Evolutionary conservation across 2,797 vertebrate genomes (phyloP).

Genomic region (Cheirogaleus major): DNA sequence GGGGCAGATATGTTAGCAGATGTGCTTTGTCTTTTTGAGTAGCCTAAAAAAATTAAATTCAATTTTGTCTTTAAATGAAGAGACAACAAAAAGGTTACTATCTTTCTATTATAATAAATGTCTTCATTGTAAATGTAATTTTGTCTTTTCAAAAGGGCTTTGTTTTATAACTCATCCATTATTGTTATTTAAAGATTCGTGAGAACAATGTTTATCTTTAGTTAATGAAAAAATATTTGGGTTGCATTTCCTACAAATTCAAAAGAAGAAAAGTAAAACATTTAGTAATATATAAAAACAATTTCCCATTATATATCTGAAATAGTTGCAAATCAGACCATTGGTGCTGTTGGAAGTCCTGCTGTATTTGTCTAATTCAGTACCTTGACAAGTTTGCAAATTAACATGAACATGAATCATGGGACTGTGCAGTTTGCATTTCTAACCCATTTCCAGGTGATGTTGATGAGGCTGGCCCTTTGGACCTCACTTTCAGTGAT

Average conservation of each 20-base stretch:
- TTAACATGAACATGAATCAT: neutral
- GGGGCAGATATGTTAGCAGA: conserved; percentile 34
- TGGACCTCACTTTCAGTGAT: accelerated
- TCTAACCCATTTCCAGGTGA: no score
- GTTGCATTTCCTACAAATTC: neutral
- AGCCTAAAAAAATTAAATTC: conserved; percentile 13
- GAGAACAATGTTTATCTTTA: neutral
- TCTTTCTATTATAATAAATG: neutral
- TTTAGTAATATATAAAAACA: neutral
- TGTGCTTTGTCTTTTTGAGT: conserved; percentile 26
- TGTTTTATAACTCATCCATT: neutral
- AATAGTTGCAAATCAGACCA: accelerated
- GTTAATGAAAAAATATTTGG: neutral
- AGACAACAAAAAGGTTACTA: neutral
- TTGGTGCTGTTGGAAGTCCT: no score
- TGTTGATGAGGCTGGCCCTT: neutral
- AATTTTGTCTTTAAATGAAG: neutral
- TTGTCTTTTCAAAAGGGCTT: neutral
- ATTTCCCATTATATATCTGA: neutral
- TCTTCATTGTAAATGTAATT: neutral
- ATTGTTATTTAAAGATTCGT: conserved; percentile 27
- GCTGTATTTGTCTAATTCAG: neutral
- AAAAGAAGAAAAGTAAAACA: neutral
- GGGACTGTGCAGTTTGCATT: neutral
- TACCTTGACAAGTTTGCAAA: neutral